Evolutionary conservation across 2,888 invertebrate genomes (phyloP).

Genomic region (Pammene fasciana): DNA sequence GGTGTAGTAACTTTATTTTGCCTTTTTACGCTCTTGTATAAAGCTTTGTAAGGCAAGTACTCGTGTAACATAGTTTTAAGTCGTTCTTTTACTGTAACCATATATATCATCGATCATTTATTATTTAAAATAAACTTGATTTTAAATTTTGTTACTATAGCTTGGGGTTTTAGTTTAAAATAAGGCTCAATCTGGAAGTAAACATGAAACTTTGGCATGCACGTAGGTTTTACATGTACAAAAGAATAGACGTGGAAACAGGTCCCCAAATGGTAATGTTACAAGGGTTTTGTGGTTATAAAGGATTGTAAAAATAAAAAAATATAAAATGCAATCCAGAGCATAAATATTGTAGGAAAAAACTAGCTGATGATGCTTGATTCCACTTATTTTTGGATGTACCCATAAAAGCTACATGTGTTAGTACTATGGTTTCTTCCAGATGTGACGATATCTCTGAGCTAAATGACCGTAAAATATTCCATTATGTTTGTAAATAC

Average conservation of each 20-base stretch:
- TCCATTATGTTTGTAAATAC: conserved; percentile 37
- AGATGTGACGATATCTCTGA: not conserved
- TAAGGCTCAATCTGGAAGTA: not conserved
- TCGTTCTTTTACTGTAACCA: conserved; percentile 18
- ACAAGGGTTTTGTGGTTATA: too few relatives aligned
- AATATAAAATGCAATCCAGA: too few relatives aligned
- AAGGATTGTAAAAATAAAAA: too few relatives aligned
- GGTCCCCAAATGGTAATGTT: too few relatives aligned
- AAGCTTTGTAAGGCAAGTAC: conserved; percentile 62
- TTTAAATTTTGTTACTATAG: conserved; percentile 5
- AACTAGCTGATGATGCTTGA: too few relatives aligned
- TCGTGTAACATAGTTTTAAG: conserved; percentile 48
- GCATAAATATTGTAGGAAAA: too few relatives aligned
- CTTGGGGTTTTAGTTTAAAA: not conserved
- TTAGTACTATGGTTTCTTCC: not conserved
- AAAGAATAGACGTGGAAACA: too few relatives aligned
- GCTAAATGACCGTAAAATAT: not conserved
- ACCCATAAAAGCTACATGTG: too few relatives aligned
- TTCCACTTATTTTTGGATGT: too few relatives aligned
- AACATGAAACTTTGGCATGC: not conserved
- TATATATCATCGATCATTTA: conserved; percentile 3
- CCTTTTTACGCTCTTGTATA: conserved; percentile 68
- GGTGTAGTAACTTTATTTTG: conserved; percentile 71
- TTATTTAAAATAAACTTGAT: too few relatives aligned
- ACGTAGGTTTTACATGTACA: too few relatives aligned